These are phyloP conservation scores for Amblyopsis rosae DNA, from an alignment of 2,113 vertebrate species.

Conservation along the genomic window DNA sequence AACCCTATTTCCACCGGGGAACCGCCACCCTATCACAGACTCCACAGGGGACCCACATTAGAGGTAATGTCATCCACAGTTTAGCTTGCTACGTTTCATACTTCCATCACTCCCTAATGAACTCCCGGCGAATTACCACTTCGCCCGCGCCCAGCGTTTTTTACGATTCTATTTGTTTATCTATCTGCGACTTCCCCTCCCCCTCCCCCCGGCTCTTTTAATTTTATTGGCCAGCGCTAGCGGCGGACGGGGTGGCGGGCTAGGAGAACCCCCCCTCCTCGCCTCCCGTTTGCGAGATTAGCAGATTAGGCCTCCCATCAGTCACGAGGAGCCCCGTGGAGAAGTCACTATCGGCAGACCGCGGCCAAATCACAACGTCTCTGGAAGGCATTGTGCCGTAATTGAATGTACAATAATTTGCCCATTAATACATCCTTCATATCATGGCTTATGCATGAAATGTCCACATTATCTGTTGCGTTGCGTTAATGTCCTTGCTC, in stretches of 20 bases:
- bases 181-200: slow-evolving; percentile 74
- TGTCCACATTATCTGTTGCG: slow-evolving; percentile 91
- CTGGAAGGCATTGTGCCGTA: slow-evolving; percentile 94
- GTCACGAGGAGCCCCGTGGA: slow-evolving; percentile 88
- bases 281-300: slow-evolving; percentile 90
- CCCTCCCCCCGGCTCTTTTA: slow-evolving; percentile 60
- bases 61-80: slow-evolving; percentile 77
- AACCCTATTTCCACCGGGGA: slow-evolving; percentile 64
- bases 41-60: slow-evolving; percentile 77
- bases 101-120: slow-evolving; percentile 77
- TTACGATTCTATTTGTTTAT: slow-evolving; percentile 85
- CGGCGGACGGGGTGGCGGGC: slow-evolving; percentile 75
- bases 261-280: slow-evolving; percentile 63
- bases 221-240: slow-evolving; percentile 84
- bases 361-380: slow-evolving; percentile 94
- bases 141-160: slow-evolving; percentile 62
- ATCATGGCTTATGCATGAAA: slow-evolving; percentile 91
- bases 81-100: slow-evolving; percentile 65
- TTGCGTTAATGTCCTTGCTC: slow-evolving; percentile 88
- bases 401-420: slow-evolving; percentile 98
- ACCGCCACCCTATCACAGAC: slow-evolving; percentile 75
- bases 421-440: slow-evolving; percentile 98
- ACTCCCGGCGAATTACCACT: slow-evolving; percentile 77
- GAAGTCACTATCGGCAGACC: slow-evolving; percentile 82
- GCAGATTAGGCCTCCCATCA: slow-evolving; percentile 99